Evolutionary conservation across 2,113 vertebrate species (phyloP), one percentile per base, ranked within the genome.

Genomic region (Stegastes partitus): DNA sequence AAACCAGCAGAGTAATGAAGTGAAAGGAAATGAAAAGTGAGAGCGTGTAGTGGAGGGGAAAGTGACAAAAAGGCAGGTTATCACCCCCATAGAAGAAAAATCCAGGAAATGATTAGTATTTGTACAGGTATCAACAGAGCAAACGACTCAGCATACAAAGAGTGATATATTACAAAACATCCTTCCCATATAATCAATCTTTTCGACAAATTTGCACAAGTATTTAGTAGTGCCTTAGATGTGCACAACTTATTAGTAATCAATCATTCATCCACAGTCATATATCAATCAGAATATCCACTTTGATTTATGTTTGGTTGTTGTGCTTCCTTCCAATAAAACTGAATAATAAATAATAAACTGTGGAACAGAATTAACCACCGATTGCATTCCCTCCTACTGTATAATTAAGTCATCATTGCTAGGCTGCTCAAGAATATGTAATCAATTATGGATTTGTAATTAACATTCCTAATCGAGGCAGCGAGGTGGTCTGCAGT

Each of bases 381-480:
- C 21, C 75, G 21, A 49, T n/a, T 25, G 28, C 5, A 15, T 75
- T 73, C 61, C 0, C 61, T 25, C 49, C 64, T 64, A 12, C 51
- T 73, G 26, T 50, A 44, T 45, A 71, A 23, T 54, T 42, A 12
- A 45, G 14, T 11, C 21, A 28, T n/a, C 11, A 39, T 15, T 50
- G 4, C 55, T 71, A 9, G 56, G 42, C 22, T 25, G 16, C 34
- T 37, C 71, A 3, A 58, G 22, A 72, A 68, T 73, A 68, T 64
- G 0, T 56, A 59, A 65, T 65, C 19, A 47, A 67, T 66, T 57
- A 58, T 55, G 26, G 19, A 72, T 74, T 34, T 67, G 55, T 64
- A 54, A 74, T 67, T 65, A 74, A 53, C 49, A 85, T 68, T 53
- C 51, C 49, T 76, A 22, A 88, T 45, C 74, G 18, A 83, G 77